Conservation (phyloP, 2,113 vertebrate genomes). For the Scolopax mira region DNA sequence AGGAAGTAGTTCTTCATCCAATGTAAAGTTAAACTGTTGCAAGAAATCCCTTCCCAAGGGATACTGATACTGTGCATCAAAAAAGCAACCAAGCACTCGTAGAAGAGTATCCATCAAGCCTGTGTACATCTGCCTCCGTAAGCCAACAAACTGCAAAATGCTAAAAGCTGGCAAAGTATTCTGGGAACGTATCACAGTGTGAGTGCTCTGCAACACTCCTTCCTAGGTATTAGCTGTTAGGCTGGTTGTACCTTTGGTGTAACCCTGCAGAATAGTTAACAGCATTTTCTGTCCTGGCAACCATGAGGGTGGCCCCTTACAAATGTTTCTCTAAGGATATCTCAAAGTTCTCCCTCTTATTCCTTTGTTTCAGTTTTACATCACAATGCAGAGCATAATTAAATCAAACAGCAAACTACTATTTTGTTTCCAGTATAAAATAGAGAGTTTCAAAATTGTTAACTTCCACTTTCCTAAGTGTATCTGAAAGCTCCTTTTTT, state of each 20-base stretch:
- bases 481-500: not conserved
- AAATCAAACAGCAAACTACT: not conserved
- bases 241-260: not conserved
- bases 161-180: not conserved
- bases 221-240: not conserved
- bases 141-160: not conserved
- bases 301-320: not conserved
- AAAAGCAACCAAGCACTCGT: not conserved
- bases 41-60: not conserved
- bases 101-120: not conserved
- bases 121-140: not conserved
- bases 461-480: not conserved
- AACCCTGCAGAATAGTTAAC: not conserved
- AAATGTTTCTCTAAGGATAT: not conserved
- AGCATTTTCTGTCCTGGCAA: not conserved
- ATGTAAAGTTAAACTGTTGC: not conserved
- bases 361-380: not conserved
- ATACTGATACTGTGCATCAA: accelerated
- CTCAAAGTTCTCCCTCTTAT: not conserved
- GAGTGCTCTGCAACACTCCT: accelerated
- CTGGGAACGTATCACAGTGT: accelerated
- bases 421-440: not conserved
- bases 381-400: not conserved
- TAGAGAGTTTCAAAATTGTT: not conserved
- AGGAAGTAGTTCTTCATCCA: not conserved